Evolutionary conservation across 2,888 invertebrate genomes (phyloP), one percentile per base, ranked within the genome.

Genomic region (Lordiphosa fenestrarum): DNA sequence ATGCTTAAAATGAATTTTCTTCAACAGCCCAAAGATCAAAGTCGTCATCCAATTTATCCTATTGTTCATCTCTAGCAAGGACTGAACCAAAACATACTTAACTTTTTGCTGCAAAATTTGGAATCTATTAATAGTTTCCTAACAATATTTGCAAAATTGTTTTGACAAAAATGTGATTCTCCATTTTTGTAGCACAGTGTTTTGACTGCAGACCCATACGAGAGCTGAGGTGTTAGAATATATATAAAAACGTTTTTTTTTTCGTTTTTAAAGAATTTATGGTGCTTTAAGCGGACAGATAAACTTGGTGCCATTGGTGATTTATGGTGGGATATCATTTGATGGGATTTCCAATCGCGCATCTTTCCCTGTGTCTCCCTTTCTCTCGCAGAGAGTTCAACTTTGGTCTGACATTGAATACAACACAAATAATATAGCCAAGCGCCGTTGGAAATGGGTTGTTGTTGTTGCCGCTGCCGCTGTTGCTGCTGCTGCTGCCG

Each of bases 401-500:
- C 60, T 62, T 60, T 57, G 52, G 41, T 53, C 48, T 83, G 84
- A 85, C 85, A 85, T 83, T 85, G 85, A 83, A 78, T 68, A 65
- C 51, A 68, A 61, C 12, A 44, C 30, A 66, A 57, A 69, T 59
- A 71, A 62, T 30, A 21, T 68, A 64, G 53, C 58, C 54, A 59
- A 65, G 73, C 76, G 72, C 61, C 73, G 71, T 48, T 64, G 50
- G 52, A 72, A 66, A 65, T 65, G 44, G 63, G 42, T 23, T 48
- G 39, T 19, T 54, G 58, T 46, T 58, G 60, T 57, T 13, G 49
- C 6, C 10, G 35, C 21, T 23, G 13, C 23, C 38, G 3, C 39
- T 57, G 3, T n/a, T 13, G 49, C 6, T n/a, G 35, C 21, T 23
- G 13, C 23, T 49, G 3, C 39, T 57, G 3, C 39, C 55, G 63